phyloP scores from a whole-genome alignment of 1,140 invertebrate genomes.

The Zaprionus nigranus region DNA sequence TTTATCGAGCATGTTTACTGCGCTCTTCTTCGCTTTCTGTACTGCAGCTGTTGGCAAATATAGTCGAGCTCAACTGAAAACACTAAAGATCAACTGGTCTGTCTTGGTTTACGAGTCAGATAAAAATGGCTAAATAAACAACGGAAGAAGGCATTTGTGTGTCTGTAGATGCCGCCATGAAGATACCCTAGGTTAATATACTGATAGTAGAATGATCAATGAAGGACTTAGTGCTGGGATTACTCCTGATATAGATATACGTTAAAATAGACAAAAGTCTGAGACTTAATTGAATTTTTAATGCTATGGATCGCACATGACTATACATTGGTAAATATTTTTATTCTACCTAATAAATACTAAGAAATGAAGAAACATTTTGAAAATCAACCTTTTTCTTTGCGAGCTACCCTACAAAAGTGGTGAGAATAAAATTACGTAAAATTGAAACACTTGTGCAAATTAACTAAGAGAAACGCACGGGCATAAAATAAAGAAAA shows the following conservation, averaged over 20 bases:
- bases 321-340: too few species aligned
- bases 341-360: too few species aligned
- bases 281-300: not conserved
- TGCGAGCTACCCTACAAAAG: not conserved
- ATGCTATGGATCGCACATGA: too few species aligned
- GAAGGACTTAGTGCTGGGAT: not conserved
- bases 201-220: not conserved
- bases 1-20: slow-evolving; percentile 38
- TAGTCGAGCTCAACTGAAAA: slow-evolving; percentile 31
- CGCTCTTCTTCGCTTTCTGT: slow-evolving; percentile 18
- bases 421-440: not conserved
- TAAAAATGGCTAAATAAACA: slow-evolving; percentile 36
- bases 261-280: too few species aligned
- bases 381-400: not conserved
- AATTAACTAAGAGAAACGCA: slow-evolving; percentile 32
- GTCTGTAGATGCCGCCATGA: too few species aligned
- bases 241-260: too few species aligned
- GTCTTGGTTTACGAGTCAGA: slow-evolving; percentile 26
- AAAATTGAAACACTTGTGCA: slow-evolving; percentile 42
- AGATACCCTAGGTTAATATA: slow-evolving; percentile 7
- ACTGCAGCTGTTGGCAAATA: slow-evolving; percentile 30
- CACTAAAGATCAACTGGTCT: slow-evolving; percentile 53
- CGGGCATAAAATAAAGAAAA: slow-evolving; percentile 30
- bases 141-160: not conserved
- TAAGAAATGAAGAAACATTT: not conserved